These are phyloP conservation scores for Penaeus monodon DNA, from an alignment of 2,888 invertebrate species.

Conservation along the genomic window DNA sequence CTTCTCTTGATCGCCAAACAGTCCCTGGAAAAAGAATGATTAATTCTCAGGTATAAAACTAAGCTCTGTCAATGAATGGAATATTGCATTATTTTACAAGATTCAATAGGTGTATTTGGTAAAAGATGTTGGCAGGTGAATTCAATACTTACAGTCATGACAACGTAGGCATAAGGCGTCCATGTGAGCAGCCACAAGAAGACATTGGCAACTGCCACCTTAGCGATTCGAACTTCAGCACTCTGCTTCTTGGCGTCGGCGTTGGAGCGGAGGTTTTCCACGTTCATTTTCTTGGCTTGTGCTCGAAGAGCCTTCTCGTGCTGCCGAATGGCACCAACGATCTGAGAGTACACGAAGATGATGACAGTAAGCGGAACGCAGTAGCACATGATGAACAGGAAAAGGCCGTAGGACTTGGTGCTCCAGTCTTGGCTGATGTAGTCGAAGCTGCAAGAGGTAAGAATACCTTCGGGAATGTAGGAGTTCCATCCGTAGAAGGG, in stretches of 20 bases:
- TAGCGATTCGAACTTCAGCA: slow-evolving; percentile 64
- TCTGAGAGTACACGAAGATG: slow-evolving; percentile 76
- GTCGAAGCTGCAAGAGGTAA: slow-evolving; percentile 72
- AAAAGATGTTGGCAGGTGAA: too few species aligned
- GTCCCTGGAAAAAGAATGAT: slow-evolving; percentile 44
- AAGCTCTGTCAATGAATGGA: too few species aligned
- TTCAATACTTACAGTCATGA: slow-evolving; percentile 65
- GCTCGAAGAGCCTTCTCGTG: slow-evolving; percentile 89
- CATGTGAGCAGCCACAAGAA: slow-evolving; percentile 66
- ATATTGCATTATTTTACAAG: too few species aligned
- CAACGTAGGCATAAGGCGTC: slow-evolving; percentile 68
- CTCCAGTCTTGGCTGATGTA: slow-evolving; percentile 74
- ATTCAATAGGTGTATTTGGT: too few species aligned
- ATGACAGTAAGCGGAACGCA: slow-evolving; percentile 74
- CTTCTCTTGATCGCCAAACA: slow-evolving; percentile 39
- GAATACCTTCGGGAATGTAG: slow-evolving; percentile 71
- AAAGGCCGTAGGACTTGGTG: slow-evolving; percentile 74
- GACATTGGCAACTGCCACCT: slow-evolving; percentile 65
- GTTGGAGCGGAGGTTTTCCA: slow-evolving; percentile 82
- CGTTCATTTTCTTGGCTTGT: slow-evolving; percentile 94
- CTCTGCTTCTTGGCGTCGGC: slow-evolving; percentile 43
- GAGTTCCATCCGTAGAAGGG: slow-evolving; percentile 69
- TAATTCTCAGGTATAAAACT: too few species aligned
- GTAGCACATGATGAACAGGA: slow-evolving; percentile 73
- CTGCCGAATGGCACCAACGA: slow-evolving; percentile 82